These are phyloP conservation scores for Nematolebias whitei DNA, from an alignment of 2,113 vertebrate genomes.

Conservation along the genomic window DNA sequence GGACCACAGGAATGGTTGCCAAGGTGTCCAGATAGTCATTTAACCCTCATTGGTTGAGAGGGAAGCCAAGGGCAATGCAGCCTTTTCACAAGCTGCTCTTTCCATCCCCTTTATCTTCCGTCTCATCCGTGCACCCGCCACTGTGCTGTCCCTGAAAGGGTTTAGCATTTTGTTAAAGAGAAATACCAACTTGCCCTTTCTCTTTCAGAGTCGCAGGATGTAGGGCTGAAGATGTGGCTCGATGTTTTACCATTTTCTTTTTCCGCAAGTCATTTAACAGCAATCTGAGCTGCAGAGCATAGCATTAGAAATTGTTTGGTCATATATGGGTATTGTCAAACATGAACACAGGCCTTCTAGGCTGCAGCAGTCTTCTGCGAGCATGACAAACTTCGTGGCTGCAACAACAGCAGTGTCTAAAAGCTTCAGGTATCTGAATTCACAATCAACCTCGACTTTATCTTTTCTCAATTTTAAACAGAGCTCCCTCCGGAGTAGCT, in stretches of 20 bases:
- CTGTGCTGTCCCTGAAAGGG: conserved; percentile 43
- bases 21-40: conserved; percentile 73
- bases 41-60: conserved; percentile 71
- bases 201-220: conserved; percentile 20
- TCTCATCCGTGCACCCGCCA: conserved; percentile 54
- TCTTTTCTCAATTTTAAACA: conserved; percentile 57
- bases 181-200: conserved; percentile 52
- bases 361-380: conserved; percentile 29
- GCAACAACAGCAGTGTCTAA: conserved; percentile 17
- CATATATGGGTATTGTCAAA: conserved; percentile 50
- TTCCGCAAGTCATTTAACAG: conserved; percentile 38
- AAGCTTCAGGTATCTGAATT: conserved; percentile 46
- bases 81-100: conserved; percentile 67
- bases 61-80: conserved; percentile 55
- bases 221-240: conserved; percentile 48
- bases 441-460: conserved; percentile 15
- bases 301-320: conserved; percentile 38
- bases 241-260: conserved; percentile 50
- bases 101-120: conserved; percentile 65
- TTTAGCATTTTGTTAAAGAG: conserved; percentile 59
- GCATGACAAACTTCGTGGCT: conserved; percentile 7
- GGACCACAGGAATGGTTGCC: conserved; percentile 70
- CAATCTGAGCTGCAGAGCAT: conserved; percentile 20
- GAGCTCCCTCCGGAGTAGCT: conserved; percentile 61
- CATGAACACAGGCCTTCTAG: conserved; percentile 12